These are phyloP conservation scores for Noctua janthe DNA, from an alignment of 2,888 invertebrate species.

Conservation along the genomic window DNA sequence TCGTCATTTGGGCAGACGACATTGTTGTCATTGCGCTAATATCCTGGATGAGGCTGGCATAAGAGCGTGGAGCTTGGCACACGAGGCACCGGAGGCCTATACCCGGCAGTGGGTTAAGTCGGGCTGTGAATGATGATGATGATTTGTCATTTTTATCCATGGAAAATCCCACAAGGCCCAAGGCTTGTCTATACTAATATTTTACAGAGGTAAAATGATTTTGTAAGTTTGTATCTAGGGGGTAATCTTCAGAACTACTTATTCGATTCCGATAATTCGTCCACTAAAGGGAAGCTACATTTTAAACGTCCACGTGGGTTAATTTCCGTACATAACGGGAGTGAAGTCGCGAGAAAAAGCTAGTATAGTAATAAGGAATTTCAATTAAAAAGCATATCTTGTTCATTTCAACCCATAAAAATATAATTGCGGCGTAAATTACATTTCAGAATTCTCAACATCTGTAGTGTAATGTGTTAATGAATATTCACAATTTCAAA, in stretches of 20 bases:
- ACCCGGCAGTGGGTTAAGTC: too few species aligned
- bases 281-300: background rate
- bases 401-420: background rate
- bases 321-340: background rate
- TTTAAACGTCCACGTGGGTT: background rate
- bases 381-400: background rate
- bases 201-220: too few species aligned
- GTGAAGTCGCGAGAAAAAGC: background rate
- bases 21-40: too few species aligned
- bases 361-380: background rate
- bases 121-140: too few species aligned
- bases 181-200: background rate
- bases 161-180: background rate
- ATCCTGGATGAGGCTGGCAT: too few species aligned
- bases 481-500: slow-evolving; percentile 35
- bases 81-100: too few species aligned
- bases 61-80: too few species aligned
- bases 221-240: too few species aligned
- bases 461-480: slow-evolving; percentile 19
- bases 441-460: slow-evolving; percentile 25
- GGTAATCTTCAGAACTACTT: background rate
- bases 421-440: background rate
- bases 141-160: background rate
- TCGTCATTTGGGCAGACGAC: too few species aligned
- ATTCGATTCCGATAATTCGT: background rate